Base-by-base conservation (phyloP, 1,140 invertebrate genomes). In the Euschistus heros region DNA sequence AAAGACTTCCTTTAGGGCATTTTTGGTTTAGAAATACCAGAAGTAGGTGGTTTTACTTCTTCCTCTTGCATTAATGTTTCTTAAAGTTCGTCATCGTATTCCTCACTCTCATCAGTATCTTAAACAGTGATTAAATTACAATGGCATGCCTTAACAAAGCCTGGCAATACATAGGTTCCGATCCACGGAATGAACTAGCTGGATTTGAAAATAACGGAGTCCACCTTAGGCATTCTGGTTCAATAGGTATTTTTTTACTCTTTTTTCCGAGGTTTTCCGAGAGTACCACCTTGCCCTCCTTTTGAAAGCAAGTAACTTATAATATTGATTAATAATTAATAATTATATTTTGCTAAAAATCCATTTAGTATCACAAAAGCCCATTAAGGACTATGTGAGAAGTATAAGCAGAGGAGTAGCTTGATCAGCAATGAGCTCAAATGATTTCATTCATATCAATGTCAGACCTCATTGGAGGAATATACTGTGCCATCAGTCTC, bases 261-360 rank as follows among this genome's bases (percentile, higher is more conserved):
- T 82, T 84, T 20, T 79, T 77, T 0, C 93, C 78, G 77, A 4
- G 97, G 97, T 74, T 98, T 98, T 76, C 98, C 97, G 2, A 97
- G 97, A 0, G 96, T 98, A 0, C 97, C 97, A 8, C 92, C 84
- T 72, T 93, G 88, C 0, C 91, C 95, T 72, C 91, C 87, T 72
- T 92, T 89, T 13, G 94, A 97, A 57, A 99, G 75, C 68, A 98
- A 77, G 77, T 98, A 99, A 82, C 88, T 87, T 90, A 74, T 57
- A 76, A 46, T 46, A 46, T 13, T n/a, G n/a, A 46, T n/a, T 10
- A n/a, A n/a, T 13, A n/a, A 13, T 46, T 46, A 46, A n/a, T n/a
- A n/a, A n/a, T n/a, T n/a, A n/a, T n/a, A 13, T 46, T 57, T 57
- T 13, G 20, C 13, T 13, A 10, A 10, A 24, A 10, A 10, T n/a